phyloP scores from a whole-genome alignment of 1,140 invertebrate species.

The Bacillus rossius region DNA sequence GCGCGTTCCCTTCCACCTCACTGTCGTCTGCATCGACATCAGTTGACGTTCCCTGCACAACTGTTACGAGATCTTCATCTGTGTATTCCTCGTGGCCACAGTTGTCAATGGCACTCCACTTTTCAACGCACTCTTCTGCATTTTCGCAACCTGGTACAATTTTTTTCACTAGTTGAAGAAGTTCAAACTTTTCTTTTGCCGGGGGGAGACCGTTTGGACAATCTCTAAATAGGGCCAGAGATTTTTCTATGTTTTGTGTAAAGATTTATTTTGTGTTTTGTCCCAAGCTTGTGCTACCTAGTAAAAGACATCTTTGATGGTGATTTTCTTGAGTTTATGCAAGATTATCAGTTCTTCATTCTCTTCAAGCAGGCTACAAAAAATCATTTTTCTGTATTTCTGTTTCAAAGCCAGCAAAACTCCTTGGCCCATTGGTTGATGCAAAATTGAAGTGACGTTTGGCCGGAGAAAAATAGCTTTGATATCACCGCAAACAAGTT shows the following conservation, averaged over 20 bases:
- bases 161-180: neutral
- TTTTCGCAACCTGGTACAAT: neutral
- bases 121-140: neutral
- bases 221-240: slow-evolving; percentile 6
- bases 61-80: neutral
- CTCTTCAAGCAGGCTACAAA: slow-evolving; percentile 1
- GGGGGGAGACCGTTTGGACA: neutral
- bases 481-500: slow-evolving; percentile 20
- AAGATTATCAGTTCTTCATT: neutral
- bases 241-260: slow-evolving; percentile 32
- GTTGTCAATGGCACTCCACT: neutral
- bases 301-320: slow-evolving; percentile 30
- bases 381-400: slow-evolving; percentile 9
- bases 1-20: slow-evolving; percentile 3
- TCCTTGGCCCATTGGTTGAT: slow-evolving; percentile 39
- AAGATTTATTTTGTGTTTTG: slow-evolving; percentile 24
- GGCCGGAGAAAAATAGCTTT: slow-evolving; percentile 39
- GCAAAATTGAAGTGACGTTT: slow-evolving; percentile 38
- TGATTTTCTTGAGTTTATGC: slow-evolving; percentile 26
- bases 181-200: neutral
- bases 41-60: neutral
- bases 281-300: slow-evolving; percentile 32
- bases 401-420: slow-evolving; percentile 14
- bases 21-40: neutral
- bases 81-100: neutral